Percentiles rank a stretch among this genome's conserved stretches.
Evolutionary conservation across 1,140 invertebrate genomes (phyloP).

Genomic region (Aleiodes sp.): DNA sequence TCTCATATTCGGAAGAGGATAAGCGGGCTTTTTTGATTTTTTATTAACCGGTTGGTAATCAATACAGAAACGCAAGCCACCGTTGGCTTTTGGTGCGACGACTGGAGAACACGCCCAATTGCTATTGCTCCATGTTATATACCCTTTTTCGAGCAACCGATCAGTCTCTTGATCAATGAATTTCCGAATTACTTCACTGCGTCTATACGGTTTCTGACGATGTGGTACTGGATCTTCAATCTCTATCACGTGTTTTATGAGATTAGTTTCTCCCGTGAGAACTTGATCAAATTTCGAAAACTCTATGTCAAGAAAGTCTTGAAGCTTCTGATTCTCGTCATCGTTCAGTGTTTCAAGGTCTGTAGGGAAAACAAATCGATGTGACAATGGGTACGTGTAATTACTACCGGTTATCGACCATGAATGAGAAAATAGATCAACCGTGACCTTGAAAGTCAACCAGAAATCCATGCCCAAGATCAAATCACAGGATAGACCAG

Average conservation of each 20-base stretch:
- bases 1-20: no score
- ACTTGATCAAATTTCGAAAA: slow-evolving; percentile 26
- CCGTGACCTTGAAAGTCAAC: slow-evolving; percentile 21
- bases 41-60: slow-evolving; percentile 25
- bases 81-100: no score
- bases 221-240: slow-evolving; percentile 13
- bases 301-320: slow-evolving; percentile 16
- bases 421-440: no score
- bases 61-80: slow-evolving; percentile 23
- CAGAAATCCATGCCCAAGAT: slow-evolving; percentile 27
- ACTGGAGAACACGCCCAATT: slow-evolving; percentile 6
- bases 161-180: no score
- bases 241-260: slow-evolving; percentile 30
- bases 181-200: slow-evolving; percentile 30
- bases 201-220: no score
- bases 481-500: no score
- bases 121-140: no score
- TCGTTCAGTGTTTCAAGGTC: neutral
- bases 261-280: slow-evolving; percentile 7
- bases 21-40: no score
- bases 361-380: neutral
- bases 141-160: no score
- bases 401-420: slow-evolving; percentile 28
- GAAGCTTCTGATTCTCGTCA: neutral
- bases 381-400: slow-evolving; percentile 3